Conservation (phyloP, 1,140 invertebrate genomes). For the Maconellicoccus hirsutus region DNA sequence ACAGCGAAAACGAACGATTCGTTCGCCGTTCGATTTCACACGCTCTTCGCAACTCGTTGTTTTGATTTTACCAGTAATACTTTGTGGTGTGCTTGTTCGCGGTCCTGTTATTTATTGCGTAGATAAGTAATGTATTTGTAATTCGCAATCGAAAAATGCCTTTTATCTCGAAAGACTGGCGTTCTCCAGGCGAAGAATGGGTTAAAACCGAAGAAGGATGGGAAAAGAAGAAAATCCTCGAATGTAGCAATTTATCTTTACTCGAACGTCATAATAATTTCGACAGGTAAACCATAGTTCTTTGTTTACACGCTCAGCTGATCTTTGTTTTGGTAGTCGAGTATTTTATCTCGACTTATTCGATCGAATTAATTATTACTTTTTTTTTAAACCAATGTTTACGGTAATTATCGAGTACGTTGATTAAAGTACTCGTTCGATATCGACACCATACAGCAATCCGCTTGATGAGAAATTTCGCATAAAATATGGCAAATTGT, state of each 20-base stretch:
- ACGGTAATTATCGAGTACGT: too few species aligned
- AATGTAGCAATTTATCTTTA: constrained; percentile 42
- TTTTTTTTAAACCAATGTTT: too few species aligned
- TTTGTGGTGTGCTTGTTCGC: not conserved
- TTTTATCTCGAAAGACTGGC: constrained; percentile 86
- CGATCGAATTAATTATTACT: too few species aligned
- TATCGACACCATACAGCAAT: too few species aligned
- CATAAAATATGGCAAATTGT: too few species aligned
- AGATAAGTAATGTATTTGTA: not conserved
- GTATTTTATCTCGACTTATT: not conserved
- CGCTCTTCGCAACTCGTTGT: not conserved
- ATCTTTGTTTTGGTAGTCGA: constrained; percentile 6
- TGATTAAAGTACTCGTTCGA: too few species aligned
- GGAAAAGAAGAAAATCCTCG: constrained; percentile 88
- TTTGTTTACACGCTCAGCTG: constrained; percentile 30
- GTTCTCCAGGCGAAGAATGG: constrained; percentile 95
- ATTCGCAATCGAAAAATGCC: constrained; percentile 47
- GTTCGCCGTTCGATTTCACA: constrained; percentile 7
- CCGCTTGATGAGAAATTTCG: too few species aligned
- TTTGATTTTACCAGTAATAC: not conserved
- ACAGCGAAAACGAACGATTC: not conserved
- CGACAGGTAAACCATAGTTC: constrained; percentile 24
- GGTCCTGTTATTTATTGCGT: not conserved
- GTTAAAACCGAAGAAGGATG: constrained; percentile 93
- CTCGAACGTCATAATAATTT: constrained; percentile 23